Conservation (phyloP, 1,140 invertebrate genomes). For the Caenorhabditis brenneri region DNA sequence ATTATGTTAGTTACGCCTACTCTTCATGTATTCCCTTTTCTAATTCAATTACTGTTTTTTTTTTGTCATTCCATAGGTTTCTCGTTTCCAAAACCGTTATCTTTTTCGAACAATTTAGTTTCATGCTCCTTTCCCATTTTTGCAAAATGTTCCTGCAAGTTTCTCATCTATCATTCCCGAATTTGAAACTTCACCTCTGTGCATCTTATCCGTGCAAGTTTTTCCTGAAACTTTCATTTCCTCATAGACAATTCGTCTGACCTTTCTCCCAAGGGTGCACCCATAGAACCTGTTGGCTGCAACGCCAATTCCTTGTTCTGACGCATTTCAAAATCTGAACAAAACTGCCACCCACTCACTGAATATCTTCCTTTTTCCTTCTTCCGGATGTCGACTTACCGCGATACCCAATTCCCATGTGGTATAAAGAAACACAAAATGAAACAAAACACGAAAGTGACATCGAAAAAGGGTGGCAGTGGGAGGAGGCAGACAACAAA, state of each 20-base stretch:
- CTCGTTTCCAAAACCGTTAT: too few species aligned
- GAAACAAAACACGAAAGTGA: slow-evolving; percentile 43
- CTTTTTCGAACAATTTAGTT: too few species aligned
- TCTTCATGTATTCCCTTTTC: too few species aligned
- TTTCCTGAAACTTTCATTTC: background rate
- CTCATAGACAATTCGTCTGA: background rate
- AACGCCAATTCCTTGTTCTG: background rate
- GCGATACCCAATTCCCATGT: slow-evolving; percentile 15
- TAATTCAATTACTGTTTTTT: too few species aligned
- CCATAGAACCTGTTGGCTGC: background rate
- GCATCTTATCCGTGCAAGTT: background rate
- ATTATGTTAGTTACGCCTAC: too few species aligned
- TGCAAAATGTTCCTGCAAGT: too few species aligned
- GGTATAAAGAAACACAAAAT: slow-evolving; percentile 34
- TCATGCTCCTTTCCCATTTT: too few species aligned
- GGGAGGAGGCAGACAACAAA: slow-evolving; percentile 19
- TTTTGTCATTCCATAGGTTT: too few species aligned
- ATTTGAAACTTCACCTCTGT: background rate
- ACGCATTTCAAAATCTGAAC: slow-evolving; percentile 30
- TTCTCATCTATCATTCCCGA: too few species aligned
- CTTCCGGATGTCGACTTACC: background rate
- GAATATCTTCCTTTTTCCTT: slow-evolving; percentile 11
- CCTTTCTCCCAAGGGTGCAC: background rate
- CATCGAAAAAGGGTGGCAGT: slow-evolving; percentile 17
- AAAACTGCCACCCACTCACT: slow-evolving; percentile 25